phyloP scores from a whole-genome alignment of 2,888 invertebrate genomes.

The Ophion costatus region DNA sequence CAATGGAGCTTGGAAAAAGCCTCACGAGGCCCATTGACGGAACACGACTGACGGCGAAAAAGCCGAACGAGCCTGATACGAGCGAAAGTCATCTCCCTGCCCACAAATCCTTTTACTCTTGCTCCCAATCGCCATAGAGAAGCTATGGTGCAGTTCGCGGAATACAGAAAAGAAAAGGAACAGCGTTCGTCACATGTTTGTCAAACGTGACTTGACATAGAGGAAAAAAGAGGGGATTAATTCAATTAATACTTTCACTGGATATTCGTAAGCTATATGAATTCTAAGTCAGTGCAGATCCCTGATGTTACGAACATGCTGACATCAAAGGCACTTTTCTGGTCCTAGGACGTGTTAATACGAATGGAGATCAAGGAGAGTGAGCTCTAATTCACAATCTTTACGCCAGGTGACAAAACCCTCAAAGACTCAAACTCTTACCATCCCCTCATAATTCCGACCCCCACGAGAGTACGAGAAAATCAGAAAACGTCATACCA shows the following conservation, averaged over 20 bases:
- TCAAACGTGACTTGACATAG: conserved; percentile 72
- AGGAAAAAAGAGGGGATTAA: conserved; percentile 8
- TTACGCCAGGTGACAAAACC: too few relatives aligned
- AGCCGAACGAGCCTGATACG: neutral
- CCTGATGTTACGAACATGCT: neutral
- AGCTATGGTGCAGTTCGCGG: neutral
- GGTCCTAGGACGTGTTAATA: neutral
- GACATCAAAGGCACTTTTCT: neutral
- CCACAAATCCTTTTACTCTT: conserved; percentile 32
- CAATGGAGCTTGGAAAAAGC: neutral
- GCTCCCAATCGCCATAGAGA: conserved; percentile 16
- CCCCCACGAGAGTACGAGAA: too few relatives aligned
- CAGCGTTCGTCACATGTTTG: conserved; percentile 73
- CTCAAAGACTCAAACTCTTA: too few relatives aligned
- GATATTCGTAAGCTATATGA: conserved; percentile 67
- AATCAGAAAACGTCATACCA: too few relatives aligned
- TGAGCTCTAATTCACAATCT: too few relatives aligned
- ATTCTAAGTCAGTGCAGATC: neutral
- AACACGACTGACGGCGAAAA: conserved; percentile 39
- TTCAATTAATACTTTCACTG: conserved; percentile 30
- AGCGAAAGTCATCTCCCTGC: conserved; percentile 6
- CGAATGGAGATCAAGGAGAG: too few relatives aligned
- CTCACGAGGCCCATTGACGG: conserved; percentile 26
- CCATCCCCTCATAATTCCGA: too few relatives aligned
- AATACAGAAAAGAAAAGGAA: neutral